Base-by-base conservation (phyloP, 2,113 vertebrate species). In the Tricholaema leucomelas region DNA sequence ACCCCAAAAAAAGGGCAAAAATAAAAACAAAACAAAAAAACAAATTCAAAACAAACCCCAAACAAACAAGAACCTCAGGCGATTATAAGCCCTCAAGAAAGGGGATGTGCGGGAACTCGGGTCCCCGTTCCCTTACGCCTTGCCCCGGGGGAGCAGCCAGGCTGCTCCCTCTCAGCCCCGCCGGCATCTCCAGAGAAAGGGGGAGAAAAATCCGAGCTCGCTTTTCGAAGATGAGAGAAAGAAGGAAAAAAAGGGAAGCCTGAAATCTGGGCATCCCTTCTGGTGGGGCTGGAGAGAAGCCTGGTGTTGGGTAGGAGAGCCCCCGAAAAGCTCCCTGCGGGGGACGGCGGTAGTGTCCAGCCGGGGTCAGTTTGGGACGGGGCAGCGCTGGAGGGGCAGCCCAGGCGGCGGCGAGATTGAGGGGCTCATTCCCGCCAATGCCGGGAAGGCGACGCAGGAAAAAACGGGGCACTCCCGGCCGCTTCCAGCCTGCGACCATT, bases 401-500 rank as follows among this genome's bases (percentile, higher is more conserved):
- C 15, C n/a, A 19, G 20, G 52, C 15, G 8, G 21, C 12, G 20
- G 30, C 12, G 15, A 21, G 60, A 25, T 0, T 11, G 31, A 8
- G 55, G 66, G 56, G 36, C 13, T 35, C 28, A 36, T 70, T 35
- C 40, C 70, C 19, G 42, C 73, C 55, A n/a, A 77, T 42, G 13
- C 30, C 52, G 31, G 40, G 14, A 18, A 64, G 4, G 38, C 31
- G 63, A 40, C 38, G 79, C 67, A 82, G 35, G 42, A 71, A 74
- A 42, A n/a, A 67, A 58, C 54, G 58, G 38, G 35, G 79, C 54
- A 86, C 88, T 85, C 85, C 82, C 70, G 52, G 71, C 67, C 50
- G 38, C 70, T 87, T 83, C 74, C 82, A 93, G 79, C 61, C 80
- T 50, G 85, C 94, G 59, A 95, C 94, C 94, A 95, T 95, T 87